These are phyloP conservation scores for Chrysina gloriosa DNA, from an alignment of 2,888 invertebrate species.

Conservation along the genomic window DNA sequence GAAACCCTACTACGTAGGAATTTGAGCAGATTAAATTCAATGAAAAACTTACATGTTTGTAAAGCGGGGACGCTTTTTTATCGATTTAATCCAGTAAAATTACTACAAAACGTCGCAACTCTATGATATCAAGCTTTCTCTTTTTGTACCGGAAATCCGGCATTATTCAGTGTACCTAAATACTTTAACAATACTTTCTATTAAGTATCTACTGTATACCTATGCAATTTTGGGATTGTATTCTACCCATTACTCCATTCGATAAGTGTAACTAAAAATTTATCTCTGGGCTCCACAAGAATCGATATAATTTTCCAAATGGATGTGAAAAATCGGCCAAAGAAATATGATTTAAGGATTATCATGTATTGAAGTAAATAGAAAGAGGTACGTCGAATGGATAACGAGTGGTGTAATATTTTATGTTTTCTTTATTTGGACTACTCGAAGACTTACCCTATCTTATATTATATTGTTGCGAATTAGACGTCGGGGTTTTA, in stretches of 20 bases:
- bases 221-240: no score
- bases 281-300: no score
- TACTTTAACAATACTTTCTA: no score
- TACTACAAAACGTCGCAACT: not conserved
- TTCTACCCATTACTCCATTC: no score
- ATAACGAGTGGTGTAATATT: not conserved
- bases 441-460: slow-evolving; percentile 11
- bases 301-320: no score
- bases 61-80: not conserved
- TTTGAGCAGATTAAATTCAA: slow-evolving; percentile 11
- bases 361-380: slow-evolving; percentile 5
- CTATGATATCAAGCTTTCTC: not conserved
- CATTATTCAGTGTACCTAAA: not conserved
- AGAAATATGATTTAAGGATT: not conserved
- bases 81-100: slow-evolving; percentile 22
- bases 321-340: not conserved
- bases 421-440: slow-evolving; percentile 3
- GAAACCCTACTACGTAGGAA: not conserved
- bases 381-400: not conserved
- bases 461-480: slow-evolving; percentile 28
- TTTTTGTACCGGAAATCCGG: not conserved
- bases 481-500: slow-evolving; percentile 42
- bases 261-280: no score
- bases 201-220: not conserved
- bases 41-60: slow-evolving; percentile 28